A percentile compares a stretch with the other conserved stretches of the same genome.
These are phyloP conservation scores for Drosophila basisetae DNA, from an alignment of 2,888 invertebrate species.

Conservation along the genomic window DNA sequence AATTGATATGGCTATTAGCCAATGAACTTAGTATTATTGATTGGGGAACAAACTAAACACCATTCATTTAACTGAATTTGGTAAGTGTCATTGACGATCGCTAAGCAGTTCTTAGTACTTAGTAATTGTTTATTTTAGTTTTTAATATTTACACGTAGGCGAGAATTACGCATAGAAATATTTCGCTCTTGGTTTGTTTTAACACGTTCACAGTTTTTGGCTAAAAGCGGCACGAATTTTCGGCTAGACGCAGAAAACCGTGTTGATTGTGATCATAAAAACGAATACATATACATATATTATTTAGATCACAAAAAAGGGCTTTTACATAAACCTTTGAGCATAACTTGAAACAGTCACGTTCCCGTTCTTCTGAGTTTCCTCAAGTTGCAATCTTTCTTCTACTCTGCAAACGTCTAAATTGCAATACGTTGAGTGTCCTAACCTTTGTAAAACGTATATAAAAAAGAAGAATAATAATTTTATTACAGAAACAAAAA, in stretches of 20 bases:
- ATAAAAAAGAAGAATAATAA: background rate
- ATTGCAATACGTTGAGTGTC: background rate
- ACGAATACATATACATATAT: background rate
- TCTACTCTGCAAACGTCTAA: background rate
- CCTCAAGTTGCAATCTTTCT: background rate
- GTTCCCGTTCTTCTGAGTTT: background rate
- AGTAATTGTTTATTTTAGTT: slow-evolving; percentile 11
- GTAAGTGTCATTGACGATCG: slow-evolving; percentile 16
- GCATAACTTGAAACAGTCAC: slow-evolving; percentile 17
- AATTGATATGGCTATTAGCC: background rate
- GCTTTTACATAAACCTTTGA: slow-evolving; percentile 29
- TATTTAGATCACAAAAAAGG: slow-evolving; percentile 10
- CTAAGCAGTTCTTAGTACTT: background rate
- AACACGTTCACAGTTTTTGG: slow-evolving; percentile 49
- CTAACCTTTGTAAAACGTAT: background rate
- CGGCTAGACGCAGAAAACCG: slow-evolving; percentile 22
- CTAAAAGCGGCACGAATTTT: slow-evolving; percentile 43
- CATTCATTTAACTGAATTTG: slow-evolving; percentile 30
- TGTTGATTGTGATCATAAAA: slow-evolving; percentile 14
- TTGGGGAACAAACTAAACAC: background rate
- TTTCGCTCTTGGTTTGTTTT: slow-evolving; percentile 23
- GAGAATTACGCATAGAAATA: slow-evolving; percentile 52
- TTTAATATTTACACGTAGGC: slow-evolving; percentile 61
- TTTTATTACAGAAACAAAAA: background rate
- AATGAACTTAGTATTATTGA: background rate